These are phyloP conservation scores for Ypsolopha scabrella DNA, from an alignment of 2,888 invertebrate species.

Conservation along the genomic window DNA sequence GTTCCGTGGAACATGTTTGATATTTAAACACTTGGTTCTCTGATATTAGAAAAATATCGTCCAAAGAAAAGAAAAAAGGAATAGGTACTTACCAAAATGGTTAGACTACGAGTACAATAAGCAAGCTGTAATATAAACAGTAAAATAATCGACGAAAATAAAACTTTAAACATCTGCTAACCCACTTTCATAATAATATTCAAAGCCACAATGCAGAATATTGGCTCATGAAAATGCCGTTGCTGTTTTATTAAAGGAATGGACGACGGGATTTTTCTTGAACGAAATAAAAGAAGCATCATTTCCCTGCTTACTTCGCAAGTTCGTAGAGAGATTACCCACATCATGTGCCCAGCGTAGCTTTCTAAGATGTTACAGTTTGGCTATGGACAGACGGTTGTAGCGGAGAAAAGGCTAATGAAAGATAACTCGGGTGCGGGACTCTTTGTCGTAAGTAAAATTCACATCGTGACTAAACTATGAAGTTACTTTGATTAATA, in stretches of 20 bases:
- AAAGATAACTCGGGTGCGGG: no score
- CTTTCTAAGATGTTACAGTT: constrained; percentile 1
- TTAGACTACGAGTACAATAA: not conserved
- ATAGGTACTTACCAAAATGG: not conserved
- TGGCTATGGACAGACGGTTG: no score
- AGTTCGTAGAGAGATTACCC: constrained; percentile 3
- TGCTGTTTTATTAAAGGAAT: not conserved
- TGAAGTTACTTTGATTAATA: no score
- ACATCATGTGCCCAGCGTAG: constrained; percentile 6
- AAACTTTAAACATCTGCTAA: not conserved
- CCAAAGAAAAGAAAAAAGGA: not conserved
- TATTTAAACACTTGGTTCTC: not conserved
- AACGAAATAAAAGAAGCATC: not conserved
- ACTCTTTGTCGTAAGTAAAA: no score
- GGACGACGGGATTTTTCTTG: not conserved
- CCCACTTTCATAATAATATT: not conserved
- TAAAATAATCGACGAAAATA: no score
- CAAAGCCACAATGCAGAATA: not conserved
- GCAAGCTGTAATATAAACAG: not conserved
- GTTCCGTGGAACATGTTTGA: not conserved
- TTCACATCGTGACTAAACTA: no score
- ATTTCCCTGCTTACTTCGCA: constrained; percentile 4
- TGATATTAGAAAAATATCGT: not conserved
- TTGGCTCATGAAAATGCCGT: not conserved
- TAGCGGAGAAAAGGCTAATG: no score